Evolutionary conservation across 2,113 vertebrate genomes (phyloP).

Genomic region (Neolamprologus caudopunctatus): DNA sequence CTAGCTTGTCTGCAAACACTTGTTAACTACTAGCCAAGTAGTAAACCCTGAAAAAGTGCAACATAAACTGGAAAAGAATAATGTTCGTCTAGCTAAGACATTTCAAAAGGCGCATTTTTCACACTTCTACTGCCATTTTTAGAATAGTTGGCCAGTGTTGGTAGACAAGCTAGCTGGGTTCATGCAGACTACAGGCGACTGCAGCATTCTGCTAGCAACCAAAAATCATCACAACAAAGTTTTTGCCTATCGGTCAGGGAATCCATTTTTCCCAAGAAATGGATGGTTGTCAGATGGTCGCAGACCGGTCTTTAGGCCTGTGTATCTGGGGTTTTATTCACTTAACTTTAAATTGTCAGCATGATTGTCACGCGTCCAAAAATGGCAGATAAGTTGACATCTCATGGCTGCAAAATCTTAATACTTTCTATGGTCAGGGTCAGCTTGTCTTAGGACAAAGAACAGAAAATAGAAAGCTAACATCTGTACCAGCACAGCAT

Average conservation of each 20-base stretch:
- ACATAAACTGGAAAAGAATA: not conserved
- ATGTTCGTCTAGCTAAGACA: not conserved
- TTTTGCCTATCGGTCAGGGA: not conserved
- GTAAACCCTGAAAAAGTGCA: not conserved
- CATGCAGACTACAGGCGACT: not conserved
- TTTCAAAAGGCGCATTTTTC: not conserved
- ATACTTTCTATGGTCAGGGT: not conserved
- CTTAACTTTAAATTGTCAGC: not conserved
- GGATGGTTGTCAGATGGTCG: not conserved
- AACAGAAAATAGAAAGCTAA: not conserved
- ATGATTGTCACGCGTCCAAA: not conserved
- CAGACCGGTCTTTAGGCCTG: not conserved
- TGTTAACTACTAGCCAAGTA: not conserved
- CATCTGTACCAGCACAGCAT: not conserved
- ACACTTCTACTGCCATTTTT: not conserved
- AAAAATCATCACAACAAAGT: not conserved
- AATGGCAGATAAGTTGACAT: not conserved
- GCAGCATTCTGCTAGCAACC: not conserved
- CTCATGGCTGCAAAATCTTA: not conserved
- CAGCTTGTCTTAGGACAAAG: not conserved
- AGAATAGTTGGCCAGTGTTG: not conserved
- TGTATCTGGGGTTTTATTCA: not conserved
- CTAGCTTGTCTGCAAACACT: not conserved
- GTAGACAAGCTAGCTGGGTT: not conserved
- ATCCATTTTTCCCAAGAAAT: not conserved